Evolutionary conservation across 2,888 invertebrate species (phyloP).

Genomic region (Callinectes sapidus): DNA sequence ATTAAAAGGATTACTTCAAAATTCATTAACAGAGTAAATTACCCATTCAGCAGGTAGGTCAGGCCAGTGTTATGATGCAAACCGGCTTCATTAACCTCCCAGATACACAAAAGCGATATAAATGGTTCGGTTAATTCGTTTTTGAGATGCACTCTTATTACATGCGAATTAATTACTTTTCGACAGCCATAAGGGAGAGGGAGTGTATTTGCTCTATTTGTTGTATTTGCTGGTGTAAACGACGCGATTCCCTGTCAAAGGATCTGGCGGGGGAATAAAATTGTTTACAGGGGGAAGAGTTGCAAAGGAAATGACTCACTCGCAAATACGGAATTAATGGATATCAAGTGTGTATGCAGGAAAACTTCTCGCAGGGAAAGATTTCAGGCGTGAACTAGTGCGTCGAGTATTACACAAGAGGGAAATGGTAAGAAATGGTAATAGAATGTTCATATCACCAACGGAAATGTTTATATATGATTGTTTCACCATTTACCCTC

Average conservation of each 20-base stretch:
- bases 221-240: neutral
- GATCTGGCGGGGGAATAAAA: neutral
- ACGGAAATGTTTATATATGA: neutral
- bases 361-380: neutral
- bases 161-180: slow-evolving; percentile 6
- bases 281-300: neutral
- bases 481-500: neutral
- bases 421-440: neutral
- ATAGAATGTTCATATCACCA: neutral
- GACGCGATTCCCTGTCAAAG: neutral
- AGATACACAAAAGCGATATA: slow-evolving; percentile 22
- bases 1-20: slow-evolving; percentile 34
- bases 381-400: neutral
- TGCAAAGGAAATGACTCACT: too few relatives aligned
- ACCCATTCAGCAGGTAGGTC: neutral
- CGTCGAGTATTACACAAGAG: neutral
- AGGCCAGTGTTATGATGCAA: neutral
- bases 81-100: slow-evolving; percentile 10
- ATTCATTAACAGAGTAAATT: slow-evolving; percentile 23
- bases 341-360: neutral
- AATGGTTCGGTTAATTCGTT: slow-evolving; percentile 16
- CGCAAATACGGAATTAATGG: neutral
- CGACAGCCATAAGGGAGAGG: neutral
- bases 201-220: neutral
- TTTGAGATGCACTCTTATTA: slow-evolving; percentile 23